Evolutionary conservation across 2,888 invertebrate genomes (phyloP).

Genomic region (Microdon myrmicae): DNA sequence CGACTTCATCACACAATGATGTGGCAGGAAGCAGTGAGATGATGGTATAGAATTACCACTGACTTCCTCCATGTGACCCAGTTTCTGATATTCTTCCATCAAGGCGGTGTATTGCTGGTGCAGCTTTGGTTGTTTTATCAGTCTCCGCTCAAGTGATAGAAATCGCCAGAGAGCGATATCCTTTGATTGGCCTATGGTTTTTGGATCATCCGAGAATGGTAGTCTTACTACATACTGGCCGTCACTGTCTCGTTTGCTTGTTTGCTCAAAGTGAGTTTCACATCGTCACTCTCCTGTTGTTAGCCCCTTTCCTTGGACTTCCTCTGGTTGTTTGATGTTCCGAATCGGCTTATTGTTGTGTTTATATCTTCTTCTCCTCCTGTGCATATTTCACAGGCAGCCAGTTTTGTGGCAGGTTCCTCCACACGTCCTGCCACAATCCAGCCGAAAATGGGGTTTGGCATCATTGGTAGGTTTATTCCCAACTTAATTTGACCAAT

Average conservation of each 20-base stretch:
- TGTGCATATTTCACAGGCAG: no score
- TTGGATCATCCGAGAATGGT: slow-evolving; percentile 4
- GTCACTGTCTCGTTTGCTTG: no score
- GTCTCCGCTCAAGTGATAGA: not conserved
- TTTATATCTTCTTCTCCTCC: not conserved
- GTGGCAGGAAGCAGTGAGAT: not conserved
- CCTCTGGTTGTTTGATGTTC: no score
- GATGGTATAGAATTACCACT: not conserved
- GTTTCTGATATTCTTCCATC: not conserved
- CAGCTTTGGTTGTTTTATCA: not conserved
- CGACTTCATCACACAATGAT: not conserved
- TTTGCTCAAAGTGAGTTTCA: no score
- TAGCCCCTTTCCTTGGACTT: no score
- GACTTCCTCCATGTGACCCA: not conserved
- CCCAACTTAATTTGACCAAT: no score
- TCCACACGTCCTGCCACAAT: no score
- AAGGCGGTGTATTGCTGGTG: not conserved
- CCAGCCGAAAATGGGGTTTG: no score
- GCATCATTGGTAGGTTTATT: no score
- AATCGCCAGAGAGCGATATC: not conserved
- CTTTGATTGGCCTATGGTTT: slow-evolving; percentile 6
- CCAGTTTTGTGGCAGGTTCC: no score
- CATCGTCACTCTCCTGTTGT: no score
- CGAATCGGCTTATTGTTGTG: not conserved
- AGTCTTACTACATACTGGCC: no score